Evolutionary conservation across 2,888 invertebrate species (phyloP).

Genomic region (Microplitis deprimator): DNA sequence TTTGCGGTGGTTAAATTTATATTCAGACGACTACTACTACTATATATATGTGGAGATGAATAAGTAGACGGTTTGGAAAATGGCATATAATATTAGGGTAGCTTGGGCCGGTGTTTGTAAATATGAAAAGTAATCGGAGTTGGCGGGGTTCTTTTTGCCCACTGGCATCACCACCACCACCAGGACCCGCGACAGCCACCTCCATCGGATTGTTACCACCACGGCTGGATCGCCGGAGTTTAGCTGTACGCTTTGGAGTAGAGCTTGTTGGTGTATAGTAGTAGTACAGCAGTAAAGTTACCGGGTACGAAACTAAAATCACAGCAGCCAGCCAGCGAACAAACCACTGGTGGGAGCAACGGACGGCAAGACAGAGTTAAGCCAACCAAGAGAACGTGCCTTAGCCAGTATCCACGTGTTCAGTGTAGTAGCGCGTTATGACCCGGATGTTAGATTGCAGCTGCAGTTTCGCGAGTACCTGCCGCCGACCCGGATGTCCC

Average conservation of each 20-base stretch:
- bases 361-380: constrained; percentile 40
- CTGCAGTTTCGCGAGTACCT: constrained; percentile 70
- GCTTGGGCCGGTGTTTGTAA: not conserved
- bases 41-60: too few species aligned
- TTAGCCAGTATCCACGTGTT: constrained; percentile 70
- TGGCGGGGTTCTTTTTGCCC: not conserved
- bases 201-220: not conserved
- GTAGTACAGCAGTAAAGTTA: not conserved
- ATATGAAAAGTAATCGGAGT: not conserved
- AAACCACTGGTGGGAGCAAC: constrained; percentile 45
- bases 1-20: too few species aligned
- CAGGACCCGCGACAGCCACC: not conserved
- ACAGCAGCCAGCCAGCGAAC: not conserved
- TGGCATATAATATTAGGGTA: not conserved
- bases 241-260: not conserved
- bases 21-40: too few species aligned
- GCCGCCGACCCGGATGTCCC: constrained; percentile 70
- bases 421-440: constrained; percentile 71
- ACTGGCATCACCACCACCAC: not conserved
- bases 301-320: not conserved
- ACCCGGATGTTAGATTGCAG: constrained; percentile 72
- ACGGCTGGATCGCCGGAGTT: not conserved
- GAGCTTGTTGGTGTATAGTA: not conserved
- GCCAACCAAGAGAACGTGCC: constrained; percentile 60
- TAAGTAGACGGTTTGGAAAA: too few species aligned